Percentiles rank a stretch among this genome's conserved stretches.
Conservation (phyloP, 1,140 invertebrate genomes). For the Euschistus heros region DNA sequence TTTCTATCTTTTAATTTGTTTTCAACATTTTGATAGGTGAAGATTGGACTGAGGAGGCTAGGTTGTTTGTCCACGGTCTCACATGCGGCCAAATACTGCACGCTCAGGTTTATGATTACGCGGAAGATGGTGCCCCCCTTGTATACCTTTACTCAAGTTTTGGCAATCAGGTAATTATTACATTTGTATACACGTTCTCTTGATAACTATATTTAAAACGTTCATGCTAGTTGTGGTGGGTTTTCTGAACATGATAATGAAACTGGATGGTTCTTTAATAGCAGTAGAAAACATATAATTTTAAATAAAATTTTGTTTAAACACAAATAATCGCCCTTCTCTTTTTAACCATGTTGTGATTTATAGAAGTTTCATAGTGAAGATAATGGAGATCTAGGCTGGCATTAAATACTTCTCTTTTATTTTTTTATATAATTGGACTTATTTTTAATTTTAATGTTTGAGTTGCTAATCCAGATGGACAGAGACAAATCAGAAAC, state of each 20-base stretch:
- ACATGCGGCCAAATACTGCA: constrained; percentile 69
- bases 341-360: too few species aligned
- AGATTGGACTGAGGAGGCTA: constrained; percentile 64
- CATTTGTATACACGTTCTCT: neutral
- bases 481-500: too few species aligned
- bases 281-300: too few species aligned
- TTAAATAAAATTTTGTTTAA: neutral
- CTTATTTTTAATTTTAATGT: too few species aligned
- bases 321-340: neutral
- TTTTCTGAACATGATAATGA: too few species aligned
- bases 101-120: constrained; percentile 74
- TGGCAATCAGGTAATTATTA: constrained; percentile 47
- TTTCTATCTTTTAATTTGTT: too few species aligned
- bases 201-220: neutral
- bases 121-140: constrained; percentile 60
- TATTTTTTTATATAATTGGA: too few species aligned
- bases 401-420: too few species aligned
- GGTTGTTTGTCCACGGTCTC: constrained; percentile 59
- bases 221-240: too few species aligned
- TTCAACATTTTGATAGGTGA: constrained; percentile 34
- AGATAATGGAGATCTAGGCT: too few species aligned
- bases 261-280: neutral
- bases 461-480: too few species aligned
- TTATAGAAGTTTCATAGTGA: too few species aligned
- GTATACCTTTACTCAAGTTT: constrained; percentile 65